Evolutionary conservation across 1,140 invertebrate genomes (phyloP).

Genomic region (Hesperophylax magnus): DNA sequence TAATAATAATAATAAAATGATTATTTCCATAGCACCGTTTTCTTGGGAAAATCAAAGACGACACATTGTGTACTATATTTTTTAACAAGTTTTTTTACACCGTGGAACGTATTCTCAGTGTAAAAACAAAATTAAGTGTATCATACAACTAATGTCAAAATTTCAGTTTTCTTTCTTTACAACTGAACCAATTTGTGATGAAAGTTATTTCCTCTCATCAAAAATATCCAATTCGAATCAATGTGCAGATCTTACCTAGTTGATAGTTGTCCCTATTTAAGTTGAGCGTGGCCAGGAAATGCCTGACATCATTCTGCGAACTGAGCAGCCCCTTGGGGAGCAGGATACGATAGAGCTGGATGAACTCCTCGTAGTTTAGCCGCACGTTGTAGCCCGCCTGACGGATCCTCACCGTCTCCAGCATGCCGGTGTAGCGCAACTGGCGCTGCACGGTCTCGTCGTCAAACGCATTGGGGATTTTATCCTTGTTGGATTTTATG

Average conservation of each 20-base stretch:
- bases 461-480: constrained; percentile 93
- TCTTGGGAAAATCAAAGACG: too few relatives aligned
- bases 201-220: too few relatives aligned
- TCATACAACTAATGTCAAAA: too few relatives aligned
- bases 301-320: constrained; percentile 83
- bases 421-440: constrained; percentile 93
- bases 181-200: too few relatives aligned
- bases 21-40: too few relatives aligned
- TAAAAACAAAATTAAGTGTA: too few relatives aligned
- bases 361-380: constrained; percentile 94
- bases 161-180: too few relatives aligned
- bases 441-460: constrained; percentile 95
- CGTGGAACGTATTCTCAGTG: too few relatives aligned
- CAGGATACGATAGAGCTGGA: constrained; percentile 91
- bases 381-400: constrained; percentile 96
- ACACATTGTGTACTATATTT: too few relatives aligned
- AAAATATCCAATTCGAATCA: too few relatives aligned
- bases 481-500: constrained; percentile 95
- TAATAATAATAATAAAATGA: too few relatives aligned
- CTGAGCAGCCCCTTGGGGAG: constrained; percentile 88
- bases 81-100: too few relatives aligned
- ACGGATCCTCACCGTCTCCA: constrained; percentile 95
- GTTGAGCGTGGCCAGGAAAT: constrained; percentile 85
- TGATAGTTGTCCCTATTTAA: constrained; percentile 93
- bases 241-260: constrained; percentile 74